These are phyloP conservation scores for Saturnia pavonia DNA, from an alignment of 2,888 invertebrate species.

Conservation along the genomic window DNA sequence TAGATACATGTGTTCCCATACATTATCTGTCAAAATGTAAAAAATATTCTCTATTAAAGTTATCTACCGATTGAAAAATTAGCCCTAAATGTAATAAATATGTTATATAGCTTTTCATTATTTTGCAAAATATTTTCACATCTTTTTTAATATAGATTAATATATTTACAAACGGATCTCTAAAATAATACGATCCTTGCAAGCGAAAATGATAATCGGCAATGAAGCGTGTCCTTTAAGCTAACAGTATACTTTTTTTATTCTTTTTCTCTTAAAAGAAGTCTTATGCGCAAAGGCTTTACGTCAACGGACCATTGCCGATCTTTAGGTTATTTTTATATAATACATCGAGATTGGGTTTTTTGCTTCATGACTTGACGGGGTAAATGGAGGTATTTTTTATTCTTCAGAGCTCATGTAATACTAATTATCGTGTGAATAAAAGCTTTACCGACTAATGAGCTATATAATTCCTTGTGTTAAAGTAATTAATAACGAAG, in stretches of 20 bases:
- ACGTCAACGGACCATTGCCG: conserved; percentile 51
- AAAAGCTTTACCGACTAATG: no score
- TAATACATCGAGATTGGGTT: conserved; percentile 6
- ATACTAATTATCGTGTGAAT: not conserved
- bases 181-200: conserved; percentile 21
- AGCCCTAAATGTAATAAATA: no score
- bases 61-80: no score
- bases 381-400: conserved; percentile 30
- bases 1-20: no score
- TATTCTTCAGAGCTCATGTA: not conserved
- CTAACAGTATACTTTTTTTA: conserved; percentile 29
- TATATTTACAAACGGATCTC: conserved; percentile 10
- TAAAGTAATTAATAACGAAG: not conserved
- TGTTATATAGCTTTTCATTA: no score
- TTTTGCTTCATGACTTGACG: conserved; percentile 31
- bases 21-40: no score
- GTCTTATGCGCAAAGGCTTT: conserved; percentile 36
- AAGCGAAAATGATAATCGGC: conserved; percentile 69
- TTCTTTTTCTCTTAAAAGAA: conserved; percentile 33
- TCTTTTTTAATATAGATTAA: no score
- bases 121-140: no score
- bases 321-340: conserved; percentile 42
- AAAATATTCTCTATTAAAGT: no score
- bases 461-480: no score
- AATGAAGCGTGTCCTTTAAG: conserved; percentile 71